phyloP scores from a whole-genome alignment of 2,113 vertebrate species.

The Lipophrys pholis region DNA sequence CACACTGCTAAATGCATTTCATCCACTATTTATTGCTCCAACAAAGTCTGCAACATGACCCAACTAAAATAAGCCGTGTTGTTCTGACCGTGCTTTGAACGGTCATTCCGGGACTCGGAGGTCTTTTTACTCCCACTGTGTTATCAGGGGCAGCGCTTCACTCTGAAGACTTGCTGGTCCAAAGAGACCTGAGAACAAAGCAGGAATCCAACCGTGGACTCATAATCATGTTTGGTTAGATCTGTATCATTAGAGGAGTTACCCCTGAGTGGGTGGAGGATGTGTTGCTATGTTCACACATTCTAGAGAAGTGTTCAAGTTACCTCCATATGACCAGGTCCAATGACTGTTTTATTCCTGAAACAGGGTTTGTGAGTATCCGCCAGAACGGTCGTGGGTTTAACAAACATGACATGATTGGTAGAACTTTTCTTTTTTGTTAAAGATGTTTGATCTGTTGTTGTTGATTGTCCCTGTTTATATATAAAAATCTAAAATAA shows the following conservation, averaged over 20 bases:
- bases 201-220: neutral
- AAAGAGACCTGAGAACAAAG: slow-evolving; percentile 5
- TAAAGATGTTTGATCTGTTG: too few relatives aligned
- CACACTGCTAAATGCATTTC: neutral
- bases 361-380: too few relatives aligned
- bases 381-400: neutral
- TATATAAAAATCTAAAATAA: neutral
- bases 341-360: too few relatives aligned
- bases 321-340: neutral
- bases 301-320: neutral
- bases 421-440: neutral
- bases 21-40: neutral
- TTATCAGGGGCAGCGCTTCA: slow-evolving; percentile 1
- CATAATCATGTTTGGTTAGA: neutral
- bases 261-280: neutral
- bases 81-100: neutral
- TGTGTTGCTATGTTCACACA: neutral
- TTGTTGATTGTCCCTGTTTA: neutral
- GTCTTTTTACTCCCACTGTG: neutral
- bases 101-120: neutral
- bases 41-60: neutral
- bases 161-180: neutral
- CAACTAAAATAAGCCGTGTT: neutral
- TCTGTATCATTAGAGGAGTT: neutral
- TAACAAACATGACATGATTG: neutral